Evolutionary conservation across 1,140 invertebrate species (phyloP).

Genomic region (Drusus annulatus): DNA sequence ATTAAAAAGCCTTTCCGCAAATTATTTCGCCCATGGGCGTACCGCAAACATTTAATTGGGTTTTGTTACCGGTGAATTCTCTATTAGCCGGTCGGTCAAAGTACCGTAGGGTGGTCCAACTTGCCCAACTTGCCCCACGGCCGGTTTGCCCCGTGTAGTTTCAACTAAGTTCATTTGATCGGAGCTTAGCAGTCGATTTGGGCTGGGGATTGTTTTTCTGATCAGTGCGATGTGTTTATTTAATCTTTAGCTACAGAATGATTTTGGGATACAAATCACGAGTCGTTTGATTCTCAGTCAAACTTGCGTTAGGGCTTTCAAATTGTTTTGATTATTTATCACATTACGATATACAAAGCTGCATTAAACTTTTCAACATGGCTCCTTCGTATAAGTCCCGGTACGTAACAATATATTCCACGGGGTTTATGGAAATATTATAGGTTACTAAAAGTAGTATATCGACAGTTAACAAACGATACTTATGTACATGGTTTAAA

Average conservation of each 20-base stretch:
- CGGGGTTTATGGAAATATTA: no score
- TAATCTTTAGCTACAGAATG: background rate
- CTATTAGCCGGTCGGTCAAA: conserved; percentile 23
- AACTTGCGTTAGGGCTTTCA: no score
- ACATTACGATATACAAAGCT: no score
- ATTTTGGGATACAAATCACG: no score
- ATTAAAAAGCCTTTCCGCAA: conserved; percentile 34
- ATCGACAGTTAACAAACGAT: no score
- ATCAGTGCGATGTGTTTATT: background rate
- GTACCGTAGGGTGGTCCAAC: conserved; percentile 11
- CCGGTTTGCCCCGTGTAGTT: conserved; percentile 23
- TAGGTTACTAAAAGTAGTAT: no score
- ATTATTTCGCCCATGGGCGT: conserved; percentile 25
- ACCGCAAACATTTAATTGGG: conserved; percentile 42
- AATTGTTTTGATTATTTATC: no score
- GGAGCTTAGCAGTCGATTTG: conserved; percentile 15
- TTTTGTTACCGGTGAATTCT: conserved; percentile 34
- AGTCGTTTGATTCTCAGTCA: no score
- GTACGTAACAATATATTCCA: no score
- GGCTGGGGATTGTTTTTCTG: background rate
- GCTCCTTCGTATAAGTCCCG: no score
- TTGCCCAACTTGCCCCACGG: conserved; percentile 4
- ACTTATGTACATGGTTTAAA: no score
- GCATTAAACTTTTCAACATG: no score
- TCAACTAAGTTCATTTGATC: conserved; percentile 26